phyloP scores from a whole-genome alignment of 2,113 vertebrate genomes.

The Chaetorhynchus papuensis region DNA sequence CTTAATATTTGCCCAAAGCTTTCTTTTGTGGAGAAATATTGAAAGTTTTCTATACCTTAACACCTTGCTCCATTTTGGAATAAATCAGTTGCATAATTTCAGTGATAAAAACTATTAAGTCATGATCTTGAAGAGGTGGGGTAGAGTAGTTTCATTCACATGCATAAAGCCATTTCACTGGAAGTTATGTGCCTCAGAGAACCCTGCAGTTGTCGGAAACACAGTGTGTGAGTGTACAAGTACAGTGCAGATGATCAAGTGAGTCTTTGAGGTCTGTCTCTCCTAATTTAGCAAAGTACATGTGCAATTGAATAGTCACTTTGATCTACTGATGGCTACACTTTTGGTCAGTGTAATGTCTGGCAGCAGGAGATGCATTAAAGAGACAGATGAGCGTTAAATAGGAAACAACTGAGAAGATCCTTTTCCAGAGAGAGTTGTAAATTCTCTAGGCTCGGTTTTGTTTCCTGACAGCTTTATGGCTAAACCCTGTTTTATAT shows the following conservation, averaged over 20 bases:
- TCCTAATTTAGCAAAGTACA: neutral
- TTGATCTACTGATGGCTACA: neutral
- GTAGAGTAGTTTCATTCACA: neutral
- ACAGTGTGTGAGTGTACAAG: neutral
- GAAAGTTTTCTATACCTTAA: neutral
- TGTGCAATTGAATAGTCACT: neutral
- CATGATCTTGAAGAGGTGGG: neutral
- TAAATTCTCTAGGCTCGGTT: neutral
- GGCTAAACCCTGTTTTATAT: neutral
- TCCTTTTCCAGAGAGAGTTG: neutral
- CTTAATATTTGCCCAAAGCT: neutral
- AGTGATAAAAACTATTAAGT: neutral
- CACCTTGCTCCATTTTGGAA: neutral
- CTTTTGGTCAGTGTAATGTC: neutral
- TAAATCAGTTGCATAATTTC: neutral
- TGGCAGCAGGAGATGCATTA: neutral
- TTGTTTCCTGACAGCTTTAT: neutral
- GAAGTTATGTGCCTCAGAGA: neutral
- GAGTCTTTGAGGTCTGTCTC: neutral
- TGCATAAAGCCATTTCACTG: neutral
- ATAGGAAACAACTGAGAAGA: neutral
- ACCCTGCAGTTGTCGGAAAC: neutral
- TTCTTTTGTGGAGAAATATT: neutral
- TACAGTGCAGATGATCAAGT: neutral
- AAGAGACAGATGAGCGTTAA: neutral